Base-by-base conservation (phyloP, 2,888 invertebrate genomes). In the Tillus elongatus region DNA sequence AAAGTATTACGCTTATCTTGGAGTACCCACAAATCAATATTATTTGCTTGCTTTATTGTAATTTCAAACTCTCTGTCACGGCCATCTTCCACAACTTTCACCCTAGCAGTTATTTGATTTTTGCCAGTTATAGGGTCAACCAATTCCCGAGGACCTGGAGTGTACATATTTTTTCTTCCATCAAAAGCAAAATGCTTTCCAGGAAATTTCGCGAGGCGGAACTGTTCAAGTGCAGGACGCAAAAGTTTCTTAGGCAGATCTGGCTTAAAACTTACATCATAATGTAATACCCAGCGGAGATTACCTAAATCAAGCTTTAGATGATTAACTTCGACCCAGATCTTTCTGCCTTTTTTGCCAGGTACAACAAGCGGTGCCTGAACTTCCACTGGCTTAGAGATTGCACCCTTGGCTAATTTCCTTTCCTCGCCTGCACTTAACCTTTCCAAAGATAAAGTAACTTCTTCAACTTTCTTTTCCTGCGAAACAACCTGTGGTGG, bases 241-340 rank as follows among this genome's bases (percentile, higher is more conserved):
- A 77, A 51, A 46, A 79, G 63, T 48, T 73, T 76, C 50, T 79
- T 83, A 0, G 85, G 83, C 29, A 62, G 74, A 10, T 84, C 82
- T 0, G 86, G 85, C 1, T 58, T 66, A 19, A 86, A 71, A 0
- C 63, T 69, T 0, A 91, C 82, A 52, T 96, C 95, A 60, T 96
- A 96, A 54, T 96, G 93, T 54, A 72, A 63, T 0, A 72, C 70
- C 1, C 46, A 49, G 3, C 56, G 44, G 3, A 71, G 63, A 29
- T 73, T 66, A 40, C 69, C 64, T n/a, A 55, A 15, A 15, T 44
- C 36, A 44, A 85, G 64, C 12, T 67, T 60, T 33, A 86, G 60
- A 60, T 84, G 82, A 53, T 87, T 87, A 0, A 77, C 73, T 15
- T 34, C 54, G 0, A 75, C 64, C 2, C 33, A 45, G 13, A 55